Evolutionary conservation across 2,113 vertebrate species (phyloP).

Genomic region (Macrotis lagotis): DNA sequence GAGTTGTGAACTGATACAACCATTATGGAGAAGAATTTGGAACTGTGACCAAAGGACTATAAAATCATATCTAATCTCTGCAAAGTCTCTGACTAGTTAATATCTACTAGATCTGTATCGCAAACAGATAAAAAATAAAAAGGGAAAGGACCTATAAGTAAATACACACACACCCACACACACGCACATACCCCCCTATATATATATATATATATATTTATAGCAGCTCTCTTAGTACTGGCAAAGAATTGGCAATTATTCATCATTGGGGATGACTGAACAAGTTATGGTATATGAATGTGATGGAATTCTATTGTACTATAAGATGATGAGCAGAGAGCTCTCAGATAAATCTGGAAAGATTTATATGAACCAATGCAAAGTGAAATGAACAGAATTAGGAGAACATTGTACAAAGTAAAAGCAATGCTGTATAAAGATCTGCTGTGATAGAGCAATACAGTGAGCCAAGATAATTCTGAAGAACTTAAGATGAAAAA

Average conservation of each 20-base stretch:
- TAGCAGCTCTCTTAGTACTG: neutral
- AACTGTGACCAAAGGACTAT: neutral
- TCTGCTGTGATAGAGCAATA: neutral
- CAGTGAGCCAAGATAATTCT: neutral
- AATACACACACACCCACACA: too few species aligned
- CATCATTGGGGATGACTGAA: neutral
- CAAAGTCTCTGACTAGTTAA: neutral
- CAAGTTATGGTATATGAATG: neutral
- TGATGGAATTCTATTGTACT: neutral
- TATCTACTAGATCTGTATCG: neutral
- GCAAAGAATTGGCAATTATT: neutral
- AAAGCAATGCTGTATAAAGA: neutral
- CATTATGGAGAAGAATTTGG: neutral
- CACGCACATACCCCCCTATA: too few species aligned
- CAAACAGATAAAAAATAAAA: neutral
- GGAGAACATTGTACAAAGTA: neutral
- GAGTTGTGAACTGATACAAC: neutral
- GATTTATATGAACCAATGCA: neutral
- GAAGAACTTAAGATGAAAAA: neutral
- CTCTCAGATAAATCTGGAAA: neutral
- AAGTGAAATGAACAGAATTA: neutral
- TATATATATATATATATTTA: too few species aligned
- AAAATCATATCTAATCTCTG: too few species aligned
- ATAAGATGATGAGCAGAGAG: neutral
- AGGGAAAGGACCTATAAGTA: neutral